Conservation (phyloP, 2,888 invertebrate species). For the Polydrusus cervinus region DNA sequence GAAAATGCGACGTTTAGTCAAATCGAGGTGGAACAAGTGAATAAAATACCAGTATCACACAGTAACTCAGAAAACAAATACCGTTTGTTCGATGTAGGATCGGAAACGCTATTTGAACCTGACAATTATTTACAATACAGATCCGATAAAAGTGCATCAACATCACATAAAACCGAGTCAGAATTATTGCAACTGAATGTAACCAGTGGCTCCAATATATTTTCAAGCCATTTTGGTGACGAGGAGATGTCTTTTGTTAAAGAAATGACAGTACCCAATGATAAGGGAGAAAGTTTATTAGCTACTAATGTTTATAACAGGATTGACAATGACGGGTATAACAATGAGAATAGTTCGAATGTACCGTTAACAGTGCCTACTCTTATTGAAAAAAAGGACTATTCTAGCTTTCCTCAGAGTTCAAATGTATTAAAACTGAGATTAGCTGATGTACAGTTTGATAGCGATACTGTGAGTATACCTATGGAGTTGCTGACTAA, state of each 20-base stretch:
- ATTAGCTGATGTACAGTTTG: neutral
- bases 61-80: neutral
- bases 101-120: neutral
- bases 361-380: neutral
- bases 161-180: neutral
- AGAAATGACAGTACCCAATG: neutral
- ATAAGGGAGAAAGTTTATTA: neutral
- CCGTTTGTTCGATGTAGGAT: neutral
- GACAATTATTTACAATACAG: neutral
- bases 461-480: constrained; percentile 20
- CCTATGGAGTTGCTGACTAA: constrained; percentile 36
- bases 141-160: neutral
- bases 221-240: neutral
- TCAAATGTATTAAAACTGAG: constrained; percentile 25
- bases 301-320: neutral
- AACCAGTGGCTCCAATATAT: too few species aligned
- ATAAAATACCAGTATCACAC: too few species aligned
- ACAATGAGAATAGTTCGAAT: neutral
- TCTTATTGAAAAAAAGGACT: neutral
- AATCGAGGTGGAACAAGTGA: too few species aligned
- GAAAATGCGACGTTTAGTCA: too few species aligned
- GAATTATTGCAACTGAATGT: neutral
- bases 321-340: neutral
- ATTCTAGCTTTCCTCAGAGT: neutral
- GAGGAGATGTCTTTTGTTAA: neutral